Percentiles rank a stretch among this genome's conserved stretches.
Conservation (phyloP, 2,888 invertebrate species). For the Caenorhabditis zanzibari region DNA sequence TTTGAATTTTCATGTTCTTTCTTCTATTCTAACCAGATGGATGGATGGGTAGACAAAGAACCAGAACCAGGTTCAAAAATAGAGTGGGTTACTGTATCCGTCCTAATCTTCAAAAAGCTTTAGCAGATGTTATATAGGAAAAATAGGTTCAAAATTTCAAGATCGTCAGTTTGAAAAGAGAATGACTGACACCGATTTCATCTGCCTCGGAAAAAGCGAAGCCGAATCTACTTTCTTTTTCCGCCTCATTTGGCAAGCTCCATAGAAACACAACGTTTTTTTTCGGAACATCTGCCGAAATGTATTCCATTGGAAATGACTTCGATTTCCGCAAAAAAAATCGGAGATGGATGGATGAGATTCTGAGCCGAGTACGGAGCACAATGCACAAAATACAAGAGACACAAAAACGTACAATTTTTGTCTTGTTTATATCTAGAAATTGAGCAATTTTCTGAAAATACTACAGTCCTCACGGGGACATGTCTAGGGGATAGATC, state of each 20-base stretch:
- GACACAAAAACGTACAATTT: neutral
- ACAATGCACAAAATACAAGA: neutral
- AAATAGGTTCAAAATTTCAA: neutral
- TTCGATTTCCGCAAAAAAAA: constrained; percentile 42
- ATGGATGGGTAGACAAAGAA: neutral
- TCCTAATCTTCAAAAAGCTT: no score
- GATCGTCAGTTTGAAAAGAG: neutral
- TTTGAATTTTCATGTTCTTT: constrained; percentile 6
- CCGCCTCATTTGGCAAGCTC: neutral
- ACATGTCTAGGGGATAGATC: neutral
- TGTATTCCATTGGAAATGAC: constrained; percentile 32
- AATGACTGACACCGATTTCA: neutral
- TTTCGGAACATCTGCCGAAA: constrained; percentile 33
- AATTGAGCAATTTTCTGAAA: neutral
- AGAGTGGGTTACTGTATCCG: no score
- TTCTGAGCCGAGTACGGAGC: constrained; percentile 14
- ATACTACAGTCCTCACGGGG: neutral
- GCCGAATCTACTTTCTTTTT: no score
- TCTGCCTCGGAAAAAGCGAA: neutral
- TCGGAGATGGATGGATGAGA: neutral
- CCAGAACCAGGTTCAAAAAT: no score
- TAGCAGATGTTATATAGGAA: neutral
- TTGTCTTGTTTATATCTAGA: constrained; percentile 13
- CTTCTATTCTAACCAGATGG: neutral
- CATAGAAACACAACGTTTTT: constrained; percentile 21